Evolutionary conservation across 2,797 vertebrate genomes (phyloP), one percentile per base, ranked within the genome.

Genomic region (Melanotaenia nigrans): DNA sequence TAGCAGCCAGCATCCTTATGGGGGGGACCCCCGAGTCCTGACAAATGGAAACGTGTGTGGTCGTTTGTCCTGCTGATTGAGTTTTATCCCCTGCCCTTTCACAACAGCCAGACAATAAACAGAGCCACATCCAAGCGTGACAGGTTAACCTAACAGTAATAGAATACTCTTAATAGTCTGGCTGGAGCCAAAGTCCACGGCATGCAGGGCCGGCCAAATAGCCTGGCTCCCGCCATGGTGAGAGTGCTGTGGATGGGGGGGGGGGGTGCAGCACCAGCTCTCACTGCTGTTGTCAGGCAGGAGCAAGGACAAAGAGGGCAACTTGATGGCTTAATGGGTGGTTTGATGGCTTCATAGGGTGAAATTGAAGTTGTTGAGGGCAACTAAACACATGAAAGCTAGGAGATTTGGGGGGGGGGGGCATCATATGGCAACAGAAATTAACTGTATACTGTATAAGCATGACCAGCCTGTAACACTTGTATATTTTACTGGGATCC

Each of bases 21-120:
- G 61, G 57, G 53, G 73, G 65, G 25, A 40, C 32, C 72, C 78
- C 83, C 32, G 7, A 36, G 79, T 70, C 73, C 85, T 90, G 91
- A 91, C 87, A 77, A 85, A 90, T 85, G 79, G 80, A n/a, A 71
- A 66, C 71, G 1, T 28, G 82, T 61, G 81, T 71, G 80, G 78
- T 82, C 85, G 82, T 91, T 90, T 92, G 86, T 91, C 88, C 86
- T 63, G 56, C 87, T 92, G 89, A 92, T 93, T 85, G 90, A 90
- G 87, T 91, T 92, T 92, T 87, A 92, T 90, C 87, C 87, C 55
- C 76, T 92, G 91, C 91, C 91, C 91, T 93, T 93, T 90, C 85
- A 85, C 83, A 83, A 81, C 60, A 65, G 84, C 86, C 83, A 82
- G 83, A 87, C 87, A 86, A 90, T 92, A 89, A 89, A 90, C 86